Evolutionary conservation across 2,113 vertebrate species (phyloP).

Genomic region (Sebastes fasciatus): DNA sequence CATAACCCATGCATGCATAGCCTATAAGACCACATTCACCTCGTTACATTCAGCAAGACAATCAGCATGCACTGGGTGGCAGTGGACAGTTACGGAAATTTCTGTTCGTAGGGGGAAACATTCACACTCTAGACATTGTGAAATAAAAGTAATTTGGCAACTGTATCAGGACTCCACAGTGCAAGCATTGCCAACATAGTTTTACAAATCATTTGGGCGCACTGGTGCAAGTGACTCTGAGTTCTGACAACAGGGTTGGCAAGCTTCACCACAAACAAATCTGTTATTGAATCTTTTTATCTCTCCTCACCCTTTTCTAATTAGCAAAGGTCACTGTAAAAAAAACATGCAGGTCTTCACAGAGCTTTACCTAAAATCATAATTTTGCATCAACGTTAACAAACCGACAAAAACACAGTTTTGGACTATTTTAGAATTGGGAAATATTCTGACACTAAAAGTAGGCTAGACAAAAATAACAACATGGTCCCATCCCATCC

Average conservation of each 20-base stretch:
- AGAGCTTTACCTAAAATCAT: background rate
- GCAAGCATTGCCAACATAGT: background rate
- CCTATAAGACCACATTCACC: background rate
- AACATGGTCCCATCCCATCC: too few species aligned
- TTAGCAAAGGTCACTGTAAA: background rate
- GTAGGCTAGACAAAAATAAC: background rate
- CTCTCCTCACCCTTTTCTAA: too few species aligned
- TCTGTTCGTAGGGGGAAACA: background rate
- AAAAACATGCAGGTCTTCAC: background rate
- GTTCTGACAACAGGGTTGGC: background rate
- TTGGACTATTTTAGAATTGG: background rate
- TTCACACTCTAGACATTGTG: background rate
- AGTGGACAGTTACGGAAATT: background rate
- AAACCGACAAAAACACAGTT: too few species aligned
- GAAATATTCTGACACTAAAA: background rate
- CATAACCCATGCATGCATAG: constrained; percentile 2
- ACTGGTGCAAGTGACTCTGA: background rate
- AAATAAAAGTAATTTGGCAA: background rate
- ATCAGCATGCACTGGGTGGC: constrained; percentile 14
- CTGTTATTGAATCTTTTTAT: too few species aligned
- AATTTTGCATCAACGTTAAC: background rate
- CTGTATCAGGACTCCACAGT: background rate
- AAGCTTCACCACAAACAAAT: background rate
- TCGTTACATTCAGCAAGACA: constrained; percentile 8
- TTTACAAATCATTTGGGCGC: background rate